Conservation (phyloP, 1,140 invertebrate genomes). For the Marisa cornuarietis region DNA sequence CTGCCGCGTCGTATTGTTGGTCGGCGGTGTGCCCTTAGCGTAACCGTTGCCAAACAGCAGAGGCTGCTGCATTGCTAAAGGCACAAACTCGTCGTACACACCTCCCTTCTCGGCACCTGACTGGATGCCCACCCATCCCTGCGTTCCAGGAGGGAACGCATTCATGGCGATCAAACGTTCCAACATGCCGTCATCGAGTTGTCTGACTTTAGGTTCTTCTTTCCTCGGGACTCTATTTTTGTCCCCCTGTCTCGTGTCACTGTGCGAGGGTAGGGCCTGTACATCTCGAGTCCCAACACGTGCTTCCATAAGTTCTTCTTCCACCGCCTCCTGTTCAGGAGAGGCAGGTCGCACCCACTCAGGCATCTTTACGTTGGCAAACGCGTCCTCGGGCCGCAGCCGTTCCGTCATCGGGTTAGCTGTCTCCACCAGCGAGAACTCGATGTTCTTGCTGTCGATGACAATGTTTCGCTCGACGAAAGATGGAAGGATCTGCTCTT, state of each 20-base stretch:
- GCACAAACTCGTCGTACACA: slow-evolving; percentile 26
- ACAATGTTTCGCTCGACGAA: slow-evolving; percentile 29
- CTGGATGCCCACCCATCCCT: slow-evolving; percentile 21
- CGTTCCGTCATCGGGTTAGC: neutral
- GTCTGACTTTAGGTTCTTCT: slow-evolving; percentile 30
- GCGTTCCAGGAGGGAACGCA: slow-evolving; percentile 27
- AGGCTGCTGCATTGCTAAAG: slow-evolving; percentile 2
- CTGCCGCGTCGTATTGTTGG: neutral
- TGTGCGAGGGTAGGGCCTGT: neutral
- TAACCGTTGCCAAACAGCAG: neutral
- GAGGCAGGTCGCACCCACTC: slow-evolving; percentile 12
- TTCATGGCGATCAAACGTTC: slow-evolving; percentile 36
- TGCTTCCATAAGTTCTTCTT: slow-evolving; percentile 38
- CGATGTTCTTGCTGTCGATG: slow-evolving; percentile 29
- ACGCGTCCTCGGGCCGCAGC: neutral
- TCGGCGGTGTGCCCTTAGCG: neutral
- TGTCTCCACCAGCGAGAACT: slow-evolving; percentile 24
- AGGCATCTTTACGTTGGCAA: neutral
- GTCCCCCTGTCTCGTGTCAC: slow-evolving; percentile 13
- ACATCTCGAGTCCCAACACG: slow-evolving; percentile 21
- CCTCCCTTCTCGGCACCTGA: slow-evolving; percentile 16
- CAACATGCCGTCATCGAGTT: slow-evolving; percentile 25
- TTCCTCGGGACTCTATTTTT: slow-evolving; percentile 31
- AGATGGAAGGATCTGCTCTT: slow-evolving; percentile 36
- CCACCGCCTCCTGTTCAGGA: slow-evolving; percentile 24